Evolutionary conservation across 2,113 vertebrate species (phyloP), one percentile per base, ranked within the genome.

Genomic region (Fregetta grallaria): DNA sequence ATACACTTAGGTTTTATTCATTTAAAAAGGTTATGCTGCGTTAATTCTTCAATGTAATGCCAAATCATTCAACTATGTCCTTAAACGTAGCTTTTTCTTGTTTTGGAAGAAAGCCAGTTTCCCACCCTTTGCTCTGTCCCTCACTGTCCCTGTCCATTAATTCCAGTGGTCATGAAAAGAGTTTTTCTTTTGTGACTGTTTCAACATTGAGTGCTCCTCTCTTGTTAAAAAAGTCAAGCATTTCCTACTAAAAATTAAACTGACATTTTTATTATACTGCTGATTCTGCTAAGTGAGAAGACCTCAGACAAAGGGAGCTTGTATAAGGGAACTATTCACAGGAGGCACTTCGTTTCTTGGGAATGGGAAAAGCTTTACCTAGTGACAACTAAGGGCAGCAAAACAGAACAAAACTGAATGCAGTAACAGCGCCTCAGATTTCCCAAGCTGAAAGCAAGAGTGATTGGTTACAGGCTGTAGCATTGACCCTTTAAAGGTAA

Each of bases 351-450:
- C 1, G 8, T 90, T 97, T 97, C 96, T 93, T 96, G 93, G 95
- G 96, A 97, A 96, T 88, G 93, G 85, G 74, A 94, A 97, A 96
- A 95, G 95, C 96, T 97, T 91, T 98, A 98, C 96, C 94, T 97
- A 95, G 86, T 95, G 92, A 97, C 97, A 97, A 92, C 84, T 13
- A 53, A 95, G 66, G 90, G 77, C 55, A 96, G 92, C 80, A 62
- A 92, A 94, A 94, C 79, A 95, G 96, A 97, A 79, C 62, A 94
- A 95, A 97, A 92, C 59, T 81, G 86, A 90, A 88, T 82, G 81
- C 75, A 53, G 27, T 4, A 75, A 82, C 44, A 92, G 70, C 1
- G 81, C 92, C 73, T 97, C 96, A 66, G 30, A 59, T 96, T 98
- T 96, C 95, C 82, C 91, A 92, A 75, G 61, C 79, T 94, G 86